phyloP scores from a whole-genome alignment of 2,888 invertebrate genomes.

The Ametastegia equiseti region DNA sequence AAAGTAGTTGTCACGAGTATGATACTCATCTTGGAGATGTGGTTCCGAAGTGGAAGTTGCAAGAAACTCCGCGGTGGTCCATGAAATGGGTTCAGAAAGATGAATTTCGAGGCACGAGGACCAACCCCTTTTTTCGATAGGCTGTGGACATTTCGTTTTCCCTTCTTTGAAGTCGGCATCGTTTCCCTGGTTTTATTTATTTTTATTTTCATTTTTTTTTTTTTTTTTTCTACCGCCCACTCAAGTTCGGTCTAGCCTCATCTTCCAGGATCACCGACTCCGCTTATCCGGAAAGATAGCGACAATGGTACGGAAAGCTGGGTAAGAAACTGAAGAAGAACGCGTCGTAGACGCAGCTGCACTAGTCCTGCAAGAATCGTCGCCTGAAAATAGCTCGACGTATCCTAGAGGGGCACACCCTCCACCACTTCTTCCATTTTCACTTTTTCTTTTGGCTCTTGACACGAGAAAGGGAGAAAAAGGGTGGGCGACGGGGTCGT shows the following conservation, averaged over 20 bases:
- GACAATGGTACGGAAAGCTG: neutral
- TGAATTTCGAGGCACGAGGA: neutral
- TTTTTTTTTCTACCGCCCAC: neutral
- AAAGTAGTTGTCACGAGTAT: neutral
- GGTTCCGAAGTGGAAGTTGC: neutral
- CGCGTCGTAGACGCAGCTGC: neutral
- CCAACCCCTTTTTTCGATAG: slow-evolving; percentile 12
- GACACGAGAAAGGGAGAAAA: neutral
- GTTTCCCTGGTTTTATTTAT: neutral
- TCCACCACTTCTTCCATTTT: neutral
- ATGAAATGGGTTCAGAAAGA: neutral
- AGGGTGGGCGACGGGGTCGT: neutral
- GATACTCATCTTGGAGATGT: neutral
- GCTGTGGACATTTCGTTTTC: neutral
- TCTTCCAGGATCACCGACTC: neutral
- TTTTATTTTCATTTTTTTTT: neutral
- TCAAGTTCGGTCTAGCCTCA: neutral
- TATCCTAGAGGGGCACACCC: slow-evolving; percentile 7
- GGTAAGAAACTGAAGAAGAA: neutral
- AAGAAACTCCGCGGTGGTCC: slow-evolving; percentile 4
- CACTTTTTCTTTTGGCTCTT: neutral
- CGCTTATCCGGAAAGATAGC: slow-evolving; percentile 16
- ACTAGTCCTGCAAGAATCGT: neutral
- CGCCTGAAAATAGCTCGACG: slow-evolving; percentile 16
- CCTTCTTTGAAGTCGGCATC: slow-evolving; percentile 17